Conservation (phyloP, 1,140 invertebrate species). For the Lysiphlebus fabarum region DNA sequence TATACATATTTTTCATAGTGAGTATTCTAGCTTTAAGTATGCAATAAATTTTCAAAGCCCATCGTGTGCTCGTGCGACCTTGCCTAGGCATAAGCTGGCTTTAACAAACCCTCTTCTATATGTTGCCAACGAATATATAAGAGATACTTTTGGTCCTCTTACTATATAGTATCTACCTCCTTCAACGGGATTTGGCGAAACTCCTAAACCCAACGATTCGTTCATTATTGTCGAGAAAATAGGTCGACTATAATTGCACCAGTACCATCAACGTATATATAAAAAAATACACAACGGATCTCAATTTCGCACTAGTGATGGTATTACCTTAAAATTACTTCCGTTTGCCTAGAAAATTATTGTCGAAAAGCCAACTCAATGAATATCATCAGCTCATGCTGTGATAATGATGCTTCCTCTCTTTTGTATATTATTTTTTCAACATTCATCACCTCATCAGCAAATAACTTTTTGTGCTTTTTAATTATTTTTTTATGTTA, state of each 20-base stretch:
- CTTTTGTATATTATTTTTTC: not conserved
- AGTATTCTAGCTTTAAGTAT: slow-evolving; percentile 15
- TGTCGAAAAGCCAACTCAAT: too few relatives aligned
- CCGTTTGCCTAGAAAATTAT: not conserved
- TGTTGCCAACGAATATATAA: slow-evolving; percentile 9
- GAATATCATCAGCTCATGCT: too few relatives aligned
- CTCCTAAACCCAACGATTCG: slow-evolving; percentile 41
- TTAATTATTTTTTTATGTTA: not conserved
- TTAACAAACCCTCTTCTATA: slow-evolving; percentile 41
- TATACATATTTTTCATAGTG: slow-evolving; percentile 2
- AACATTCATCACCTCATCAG: not conserved
- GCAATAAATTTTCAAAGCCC: slow-evolving; percentile 38
- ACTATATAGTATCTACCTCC: slow-evolving; percentile 2
- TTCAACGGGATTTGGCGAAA: slow-evolving; percentile 42
- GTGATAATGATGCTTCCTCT: slow-evolving; percentile 12
- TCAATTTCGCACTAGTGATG: slow-evolving; percentile 21
- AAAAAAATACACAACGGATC: not conserved
- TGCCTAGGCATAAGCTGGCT: slow-evolving; percentile 48
- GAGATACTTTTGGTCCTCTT: too few relatives aligned
- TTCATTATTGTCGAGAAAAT: slow-evolving; percentile 52
- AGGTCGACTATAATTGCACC: slow-evolving; percentile 51
- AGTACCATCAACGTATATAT: slow-evolving; percentile 9
- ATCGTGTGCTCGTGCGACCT: slow-evolving; percentile 39
- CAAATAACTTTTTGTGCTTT: slow-evolving; percentile 15
- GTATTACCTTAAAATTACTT: slow-evolving; percentile 9